These are phyloP conservation scores for Furcula furcula DNA, from an alignment of 2,888 invertebrate species.

Conservation along the genomic window DNA sequence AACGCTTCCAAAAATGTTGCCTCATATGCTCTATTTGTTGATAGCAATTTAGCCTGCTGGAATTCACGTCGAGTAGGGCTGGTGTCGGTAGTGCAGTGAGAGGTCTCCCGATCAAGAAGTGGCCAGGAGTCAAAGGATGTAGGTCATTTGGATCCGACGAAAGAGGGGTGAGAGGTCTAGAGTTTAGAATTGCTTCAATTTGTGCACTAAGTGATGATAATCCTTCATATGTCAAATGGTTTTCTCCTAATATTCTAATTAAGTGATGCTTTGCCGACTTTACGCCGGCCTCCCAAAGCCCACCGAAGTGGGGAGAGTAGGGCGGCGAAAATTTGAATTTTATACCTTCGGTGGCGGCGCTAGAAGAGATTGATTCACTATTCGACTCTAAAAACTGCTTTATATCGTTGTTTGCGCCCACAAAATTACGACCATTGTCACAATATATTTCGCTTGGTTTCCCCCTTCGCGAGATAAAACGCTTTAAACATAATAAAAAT, in stretches of 20 bases:
- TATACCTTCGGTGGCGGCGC: constrained; percentile 3
- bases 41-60: no score
- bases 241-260: not conserved
- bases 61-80: constrained; percentile 3
- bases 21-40: no score
- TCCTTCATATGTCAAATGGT: constrained; percentile 6
- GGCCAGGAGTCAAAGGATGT: not conserved
- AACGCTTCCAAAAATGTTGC: no score
- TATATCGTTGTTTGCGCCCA: constrained; percentile 6
- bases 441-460: constrained; percentile 9
- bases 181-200: constrained; percentile 1
- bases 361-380: not conserved
- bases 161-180: not conserved
- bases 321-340: constrained; percentile 6
- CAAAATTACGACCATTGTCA: constrained; percentile 8
- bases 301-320: constrained; percentile 8
- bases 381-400: constrained; percentile 2
- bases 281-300: constrained; percentile 8
- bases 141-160: not conserved
- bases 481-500: no score
- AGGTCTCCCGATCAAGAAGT: not conserved
- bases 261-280: constrained; percentile 8
- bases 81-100: not conserved
- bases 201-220: not conserved
- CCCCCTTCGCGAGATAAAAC: constrained; percentile 16